Evolutionary conservation across 2,888 invertebrate genomes (phyloP).

Genomic region (Cerceris rybyensis): DNA sequence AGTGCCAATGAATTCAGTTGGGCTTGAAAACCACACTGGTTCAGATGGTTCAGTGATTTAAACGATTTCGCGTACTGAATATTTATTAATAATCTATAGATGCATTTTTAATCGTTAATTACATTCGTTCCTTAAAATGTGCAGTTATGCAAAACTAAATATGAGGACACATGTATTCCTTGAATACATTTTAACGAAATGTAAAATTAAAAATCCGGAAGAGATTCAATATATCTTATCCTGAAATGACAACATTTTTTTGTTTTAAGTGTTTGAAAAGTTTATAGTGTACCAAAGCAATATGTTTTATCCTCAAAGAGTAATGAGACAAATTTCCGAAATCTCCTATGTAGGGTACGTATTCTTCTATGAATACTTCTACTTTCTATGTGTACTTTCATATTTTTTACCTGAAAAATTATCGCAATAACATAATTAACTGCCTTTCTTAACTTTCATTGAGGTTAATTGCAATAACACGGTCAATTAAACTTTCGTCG

Average conservation of each 20-base stretch:
- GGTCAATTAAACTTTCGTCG: background rate
- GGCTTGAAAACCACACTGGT: conserved; percentile 58
- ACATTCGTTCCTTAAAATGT: conserved; percentile 25
- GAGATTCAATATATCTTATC: conserved; percentile 26
- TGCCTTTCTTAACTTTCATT: background rate
- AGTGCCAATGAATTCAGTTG: conserved; percentile 71
- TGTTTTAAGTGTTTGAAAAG: conserved; percentile 5
- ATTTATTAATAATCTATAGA: conserved; percentile 2
- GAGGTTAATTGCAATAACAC: background rate
- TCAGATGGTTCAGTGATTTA: conserved; percentile 29
- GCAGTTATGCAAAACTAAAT: background rate
- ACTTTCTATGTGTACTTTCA: background rate
- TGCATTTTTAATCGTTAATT: background rate
- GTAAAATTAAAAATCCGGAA: conserved; percentile 31
- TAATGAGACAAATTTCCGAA: conserved; percentile 79
- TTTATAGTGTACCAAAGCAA: conserved; percentile 36
- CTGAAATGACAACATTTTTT: conserved; percentile 36
- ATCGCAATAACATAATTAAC: background rate
- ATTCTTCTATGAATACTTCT: background rate
- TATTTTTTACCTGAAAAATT: background rate
- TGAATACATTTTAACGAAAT: conserved; percentile 27
- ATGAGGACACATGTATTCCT: conserved; percentile 4
- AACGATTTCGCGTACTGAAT: background rate
- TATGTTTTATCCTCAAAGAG: conserved; percentile 69
- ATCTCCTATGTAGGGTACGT: conserved; percentile 80